Conservation (phyloP, 2,113 vertebrate species). For the Penelope pileata region DNA sequence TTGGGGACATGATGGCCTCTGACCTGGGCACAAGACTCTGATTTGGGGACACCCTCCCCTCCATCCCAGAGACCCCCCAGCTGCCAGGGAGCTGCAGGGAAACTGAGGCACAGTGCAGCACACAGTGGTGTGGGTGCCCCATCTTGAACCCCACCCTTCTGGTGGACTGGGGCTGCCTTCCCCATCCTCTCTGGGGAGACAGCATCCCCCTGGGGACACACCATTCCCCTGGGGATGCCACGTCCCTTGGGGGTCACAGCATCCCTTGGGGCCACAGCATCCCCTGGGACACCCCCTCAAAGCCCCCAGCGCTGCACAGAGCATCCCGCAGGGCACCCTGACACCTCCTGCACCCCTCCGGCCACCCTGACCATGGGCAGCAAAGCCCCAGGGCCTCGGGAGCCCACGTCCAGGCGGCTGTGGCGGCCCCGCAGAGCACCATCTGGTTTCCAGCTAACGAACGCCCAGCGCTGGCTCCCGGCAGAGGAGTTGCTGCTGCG, state of each 20-base stretch:
- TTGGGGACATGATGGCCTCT: not conserved
- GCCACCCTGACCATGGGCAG: rapidly evolving
- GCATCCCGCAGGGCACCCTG: not conserved
- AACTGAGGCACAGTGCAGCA: not conserved
- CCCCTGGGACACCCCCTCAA: not conserved
- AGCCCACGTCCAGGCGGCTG: not conserved
- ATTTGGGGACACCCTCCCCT: not conserved
- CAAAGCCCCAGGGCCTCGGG: not conserved
- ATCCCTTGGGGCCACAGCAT: not conserved
- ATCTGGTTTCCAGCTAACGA: conserved; percentile 63
- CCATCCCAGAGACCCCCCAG: not conserved
- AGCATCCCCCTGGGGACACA: not conserved
- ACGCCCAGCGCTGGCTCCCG: conserved; percentile 54
- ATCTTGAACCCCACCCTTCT: not conserved
- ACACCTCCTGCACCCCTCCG: rapidly evolving
- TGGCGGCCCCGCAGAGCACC: conserved; percentile 28
- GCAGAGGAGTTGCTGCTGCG: conserved; percentile 59
- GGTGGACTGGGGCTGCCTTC: not conserved
- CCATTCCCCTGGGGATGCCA: no score
- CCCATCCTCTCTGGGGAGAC: not conserved
- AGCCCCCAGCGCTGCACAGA: rapidly evolving
- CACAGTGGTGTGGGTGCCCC: not conserved
- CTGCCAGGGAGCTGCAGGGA: not conserved
- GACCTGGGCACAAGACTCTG: not conserved
- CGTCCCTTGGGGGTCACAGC: not conserved